Percentiles rank a stretch among this genome's conserved stretches.
Conservation (phyloP, 2,113 vertebrate species). For the Apus apus region DNA sequence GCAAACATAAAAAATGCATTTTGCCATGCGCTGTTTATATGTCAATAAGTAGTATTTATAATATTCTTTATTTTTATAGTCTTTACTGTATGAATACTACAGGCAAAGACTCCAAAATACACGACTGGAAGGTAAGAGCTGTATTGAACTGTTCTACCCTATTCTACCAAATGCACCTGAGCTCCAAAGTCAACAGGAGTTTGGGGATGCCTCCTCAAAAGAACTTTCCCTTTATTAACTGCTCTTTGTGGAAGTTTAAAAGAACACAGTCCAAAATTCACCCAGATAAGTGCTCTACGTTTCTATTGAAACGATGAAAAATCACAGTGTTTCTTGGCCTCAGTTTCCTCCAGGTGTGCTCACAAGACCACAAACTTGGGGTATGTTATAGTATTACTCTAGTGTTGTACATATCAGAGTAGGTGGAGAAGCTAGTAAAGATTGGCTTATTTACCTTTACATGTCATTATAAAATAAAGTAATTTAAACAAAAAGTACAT, state of each 20-base stretch:
- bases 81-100: neutral
- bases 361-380: neutral
- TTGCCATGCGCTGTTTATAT: neutral
- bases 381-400: neutral
- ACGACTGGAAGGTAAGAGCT: neutral
- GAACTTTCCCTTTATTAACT: neutral
- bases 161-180: neutral
- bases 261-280: neutral
- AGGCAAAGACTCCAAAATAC: neutral
- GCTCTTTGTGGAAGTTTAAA: neutral
- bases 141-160: neutral
- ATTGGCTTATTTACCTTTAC: conserved; percentile 21
- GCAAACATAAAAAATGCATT: neutral
- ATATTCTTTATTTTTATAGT: neutral
- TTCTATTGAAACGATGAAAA: neutral
- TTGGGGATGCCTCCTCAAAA: neutral
- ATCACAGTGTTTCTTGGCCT: neutral
- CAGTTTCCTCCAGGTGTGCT: neutral
- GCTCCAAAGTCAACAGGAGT: neutral
- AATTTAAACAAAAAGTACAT: conserved; percentile 45
- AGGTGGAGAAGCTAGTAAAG: neutral
- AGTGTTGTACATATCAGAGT: accelerated
- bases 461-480: neutral
- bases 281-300: neutral
- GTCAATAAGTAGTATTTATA: neutral